Base-by-base conservation (phyloP, 2,888 invertebrate genomes). In the Carterocephalus palaemon region DNA sequence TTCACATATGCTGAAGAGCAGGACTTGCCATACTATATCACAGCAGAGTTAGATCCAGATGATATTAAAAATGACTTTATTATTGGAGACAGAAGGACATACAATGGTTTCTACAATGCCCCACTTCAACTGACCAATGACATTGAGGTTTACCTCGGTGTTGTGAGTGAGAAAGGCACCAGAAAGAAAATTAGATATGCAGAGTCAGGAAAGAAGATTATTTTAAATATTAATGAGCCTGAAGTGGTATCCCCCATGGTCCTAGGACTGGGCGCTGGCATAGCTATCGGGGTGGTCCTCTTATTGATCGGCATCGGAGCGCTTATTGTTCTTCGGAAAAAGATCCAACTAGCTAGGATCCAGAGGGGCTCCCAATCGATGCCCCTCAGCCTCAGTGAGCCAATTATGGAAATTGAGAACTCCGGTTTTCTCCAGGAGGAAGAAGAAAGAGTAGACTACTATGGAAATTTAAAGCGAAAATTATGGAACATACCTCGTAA, bases 391-490 rank as follows among this genome's bases (percentile, higher is more conserved):
- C 75, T 94, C 16, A 94, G 94, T 64, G 93, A 94, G 46, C 93
- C 94, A 0, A 91, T 93, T 62, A 89, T 93, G 49, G 94, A 94
- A 78, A 90, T 93, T 68, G 95, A 94, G 70, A 95, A 94, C 66
- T 89, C 92, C 57, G 94, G 92, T 0, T 95, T 93, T 57, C 86
- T 94, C 10, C 90, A 91, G 10, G 94, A 94, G 59, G 92, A 92
- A 51, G 89, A 92, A 23, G 89, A 90, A 52, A 85, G 89, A 55
- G 82, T 89, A 1, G 92, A 93, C 62, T 90, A 93, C 61, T 94
- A 93, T 62, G 90, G 92, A 38, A 92, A 91, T 53, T 82, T 95
- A 31, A 94, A 93, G 66, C 89, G 92, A 56, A 92, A 92, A 66
- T 84, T 95, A 0, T 92, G 93, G 90, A 90, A 90, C 48, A 91